phyloP scores from a whole-genome alignment of 1,140 invertebrate genomes.

The Panagrolaimus sp. region DNA sequence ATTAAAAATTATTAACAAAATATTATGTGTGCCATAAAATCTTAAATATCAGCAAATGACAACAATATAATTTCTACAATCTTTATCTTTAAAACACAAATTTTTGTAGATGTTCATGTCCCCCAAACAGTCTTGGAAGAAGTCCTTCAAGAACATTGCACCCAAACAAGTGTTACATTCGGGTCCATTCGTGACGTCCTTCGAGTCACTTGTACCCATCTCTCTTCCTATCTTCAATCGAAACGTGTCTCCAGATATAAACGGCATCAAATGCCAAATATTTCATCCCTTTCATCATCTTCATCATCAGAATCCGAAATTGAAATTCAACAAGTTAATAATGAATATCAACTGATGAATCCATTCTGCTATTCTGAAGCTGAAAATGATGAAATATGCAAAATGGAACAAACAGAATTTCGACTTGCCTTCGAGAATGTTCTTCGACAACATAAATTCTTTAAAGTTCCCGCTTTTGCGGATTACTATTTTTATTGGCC shows the following conservation, averaged over 20 bases:
- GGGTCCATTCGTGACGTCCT: background rate
- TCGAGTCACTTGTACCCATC: slow-evolving; percentile 5
- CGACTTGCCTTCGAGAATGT: slow-evolving; percentile 33
- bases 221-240: background rate
- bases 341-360: background rate
- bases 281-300: background rate
- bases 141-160: slow-evolving; percentile 2
- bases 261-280: slow-evolving; percentile 15
- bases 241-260: background rate
- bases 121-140: background rate
- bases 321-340: slow-evolving; percentile 11
- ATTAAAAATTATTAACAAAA: no score
- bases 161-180: background rate
- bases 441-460: slow-evolving; percentile 31
- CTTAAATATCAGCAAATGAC: no score
- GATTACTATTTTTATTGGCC: slow-evolving; percentile 50
- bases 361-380: background rate
- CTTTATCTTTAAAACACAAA: no score
- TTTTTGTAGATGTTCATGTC: background rate
- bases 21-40: no score
- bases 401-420: slow-evolving; percentile 33
- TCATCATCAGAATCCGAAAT: background rate
- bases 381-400: slow-evolving; percentile 16
- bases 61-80: no score
- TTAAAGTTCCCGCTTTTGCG: slow-evolving; percentile 31